Conservation (phyloP, 2,888 invertebrate species). For the Corythucha ciliata region DNA sequence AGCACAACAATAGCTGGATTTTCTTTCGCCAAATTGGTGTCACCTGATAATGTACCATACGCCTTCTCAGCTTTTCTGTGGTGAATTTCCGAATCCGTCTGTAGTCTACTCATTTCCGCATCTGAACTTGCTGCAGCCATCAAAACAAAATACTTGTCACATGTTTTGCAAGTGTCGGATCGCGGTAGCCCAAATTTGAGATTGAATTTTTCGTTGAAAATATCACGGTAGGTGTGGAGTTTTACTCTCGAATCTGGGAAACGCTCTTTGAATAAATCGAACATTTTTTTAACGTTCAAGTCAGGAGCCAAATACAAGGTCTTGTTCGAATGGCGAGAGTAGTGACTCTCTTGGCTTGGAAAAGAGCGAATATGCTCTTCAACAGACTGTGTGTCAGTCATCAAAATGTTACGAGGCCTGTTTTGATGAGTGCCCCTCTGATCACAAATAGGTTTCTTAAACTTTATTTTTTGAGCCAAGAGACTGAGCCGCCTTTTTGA, state of each 20-base stretch:
- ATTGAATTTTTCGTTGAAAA: constrained; percentile 19
- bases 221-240: background rate
- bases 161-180: constrained; percentile 23
- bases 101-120: constrained; percentile 10
- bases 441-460: too few species aligned
- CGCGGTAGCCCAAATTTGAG: constrained; percentile 22
- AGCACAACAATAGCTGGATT: constrained; percentile 14
- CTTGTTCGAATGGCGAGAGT: background rate
- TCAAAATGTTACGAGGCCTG: too few species aligned
- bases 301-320: background rate
- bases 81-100: constrained; percentile 15
- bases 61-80: constrained; percentile 22
- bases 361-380: background rate
- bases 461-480: too few species aligned
- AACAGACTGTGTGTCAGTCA: too few species aligned
- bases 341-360: constrained; percentile 1
- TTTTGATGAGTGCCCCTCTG: too few species aligned
- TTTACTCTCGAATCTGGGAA: constrained; percentile 1
- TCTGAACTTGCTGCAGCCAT: constrained; percentile 17
- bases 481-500: too few species aligned
- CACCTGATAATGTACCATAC: constrained; percentile 15
- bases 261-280: background rate
- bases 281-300: background rate
- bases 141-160: constrained; percentile 20
- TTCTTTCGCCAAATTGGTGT: constrained; percentile 4